Evolutionary conservation across 2,797 vertebrate species (phyloP).

Genomic region (Thripadectes ignobilis): DNA sequence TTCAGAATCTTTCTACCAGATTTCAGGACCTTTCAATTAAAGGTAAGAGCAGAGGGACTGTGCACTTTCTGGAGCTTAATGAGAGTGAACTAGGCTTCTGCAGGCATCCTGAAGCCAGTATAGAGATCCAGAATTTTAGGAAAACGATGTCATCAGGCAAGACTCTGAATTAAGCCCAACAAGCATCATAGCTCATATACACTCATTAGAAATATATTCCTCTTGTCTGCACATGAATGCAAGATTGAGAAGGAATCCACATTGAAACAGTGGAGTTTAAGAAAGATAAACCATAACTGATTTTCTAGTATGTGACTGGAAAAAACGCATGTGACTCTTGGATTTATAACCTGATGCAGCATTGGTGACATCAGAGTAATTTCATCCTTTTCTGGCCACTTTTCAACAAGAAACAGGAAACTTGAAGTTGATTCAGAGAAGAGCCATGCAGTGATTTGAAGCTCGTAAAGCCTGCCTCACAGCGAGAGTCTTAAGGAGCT

Average conservation of each 20-base stretch:
- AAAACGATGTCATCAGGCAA: neutral
- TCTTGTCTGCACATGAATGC: neutral
- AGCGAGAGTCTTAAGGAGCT: conserved; percentile 46
- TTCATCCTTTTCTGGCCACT: neutral
- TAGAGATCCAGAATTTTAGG: neutral
- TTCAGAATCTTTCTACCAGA: neutral
- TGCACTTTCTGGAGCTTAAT: neutral
- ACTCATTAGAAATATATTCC: neutral
- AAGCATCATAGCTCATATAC: neutral
- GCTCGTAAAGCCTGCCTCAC: conserved; percentile 15
- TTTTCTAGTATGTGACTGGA: neutral
- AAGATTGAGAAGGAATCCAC: neutral
- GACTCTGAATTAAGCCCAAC: neutral
- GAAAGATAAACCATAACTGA: neutral
- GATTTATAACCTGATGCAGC: neutral
- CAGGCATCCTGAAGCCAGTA: neutral
- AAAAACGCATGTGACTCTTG: neutral
- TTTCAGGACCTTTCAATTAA: neutral
- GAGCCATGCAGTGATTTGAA: conserved; percentile 6
- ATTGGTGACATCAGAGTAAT: neutral
- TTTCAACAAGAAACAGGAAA: conserved; percentile 23
- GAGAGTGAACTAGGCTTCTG: neutral
- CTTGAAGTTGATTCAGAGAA: conserved; percentile 23
- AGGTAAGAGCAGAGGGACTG: neutral
- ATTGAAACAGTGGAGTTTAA: neutral